Conservation (phyloP, 2,797 vertebrate species). For the Trachops cirrhosus region DNA sequence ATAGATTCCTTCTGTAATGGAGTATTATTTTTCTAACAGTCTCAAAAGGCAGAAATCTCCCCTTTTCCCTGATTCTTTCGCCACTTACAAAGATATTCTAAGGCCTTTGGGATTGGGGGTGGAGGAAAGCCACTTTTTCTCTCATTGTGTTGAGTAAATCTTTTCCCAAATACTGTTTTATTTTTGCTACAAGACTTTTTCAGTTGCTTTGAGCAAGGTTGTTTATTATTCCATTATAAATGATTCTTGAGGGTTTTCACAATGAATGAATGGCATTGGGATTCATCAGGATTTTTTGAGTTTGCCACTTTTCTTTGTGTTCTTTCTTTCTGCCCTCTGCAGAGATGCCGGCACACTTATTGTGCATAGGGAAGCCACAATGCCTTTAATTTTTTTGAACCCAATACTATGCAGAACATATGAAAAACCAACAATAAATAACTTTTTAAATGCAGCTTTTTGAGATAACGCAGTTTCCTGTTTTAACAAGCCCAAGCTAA, state of each 20-base stretch:
- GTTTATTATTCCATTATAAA: neutral
- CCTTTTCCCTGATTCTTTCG: neutral
- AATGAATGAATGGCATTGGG: neutral
- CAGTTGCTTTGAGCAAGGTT: neutral
- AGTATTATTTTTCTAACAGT: constrained; percentile 32
- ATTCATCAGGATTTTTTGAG: neutral
- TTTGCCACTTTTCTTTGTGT: neutral
- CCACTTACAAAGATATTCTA: neutral
- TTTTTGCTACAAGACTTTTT: neutral
- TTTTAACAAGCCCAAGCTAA: neutral
- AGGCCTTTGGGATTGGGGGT: neutral
- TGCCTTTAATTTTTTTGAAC: neutral
- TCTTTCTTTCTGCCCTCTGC: neutral
- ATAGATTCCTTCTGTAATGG: neutral
- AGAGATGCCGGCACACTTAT: neutral
- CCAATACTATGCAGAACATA: neutral
- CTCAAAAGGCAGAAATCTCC: neutral
- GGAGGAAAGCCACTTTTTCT: neutral
- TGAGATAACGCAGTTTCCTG: neutral
- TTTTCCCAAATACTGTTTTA: neutral
- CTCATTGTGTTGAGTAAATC: neutral
- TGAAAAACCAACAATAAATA: neutral
- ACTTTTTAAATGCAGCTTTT: neutral
- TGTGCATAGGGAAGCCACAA: neutral
- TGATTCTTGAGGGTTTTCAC: neutral